phyloP scores from a whole-genome alignment of 2,797 vertebrate genomes.

The Tiaroga cobitis region DNA sequence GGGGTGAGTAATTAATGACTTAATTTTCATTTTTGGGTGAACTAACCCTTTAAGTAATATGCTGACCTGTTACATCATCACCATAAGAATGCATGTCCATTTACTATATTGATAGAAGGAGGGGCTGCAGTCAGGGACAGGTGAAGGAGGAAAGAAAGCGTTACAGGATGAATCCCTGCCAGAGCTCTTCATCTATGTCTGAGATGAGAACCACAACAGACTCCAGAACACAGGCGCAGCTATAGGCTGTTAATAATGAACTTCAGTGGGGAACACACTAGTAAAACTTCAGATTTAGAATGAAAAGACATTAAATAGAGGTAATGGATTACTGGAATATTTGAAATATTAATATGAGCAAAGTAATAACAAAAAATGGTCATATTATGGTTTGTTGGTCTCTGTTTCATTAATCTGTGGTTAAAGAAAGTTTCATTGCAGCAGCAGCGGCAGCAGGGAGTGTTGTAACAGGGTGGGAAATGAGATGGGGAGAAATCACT shows the following conservation, averaged over 20 bases:
- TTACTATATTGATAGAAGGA: conserved; percentile 9
- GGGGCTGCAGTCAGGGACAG: conserved; percentile 7
- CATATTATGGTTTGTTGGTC: neutral
- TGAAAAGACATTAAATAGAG: neutral
- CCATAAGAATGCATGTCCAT: neutral
- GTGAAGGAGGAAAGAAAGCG: neutral
- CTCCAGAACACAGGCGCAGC: neutral
- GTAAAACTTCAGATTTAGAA: neutral
- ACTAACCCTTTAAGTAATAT: too few species aligned
- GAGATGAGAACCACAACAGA: neutral
- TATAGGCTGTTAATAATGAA: neutral
- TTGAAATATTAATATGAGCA: neutral
- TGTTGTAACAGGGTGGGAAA: neutral
- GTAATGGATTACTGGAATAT: neutral
- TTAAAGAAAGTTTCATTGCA: neutral
- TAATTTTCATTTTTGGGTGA: too few species aligned
- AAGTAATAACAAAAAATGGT: neutral
- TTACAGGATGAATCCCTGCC: neutral
- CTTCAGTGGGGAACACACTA: neutral
- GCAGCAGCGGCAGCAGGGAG: neutral
- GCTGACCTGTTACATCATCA: neutral
- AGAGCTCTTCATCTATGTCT: neutral
- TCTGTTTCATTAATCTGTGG: neutral
- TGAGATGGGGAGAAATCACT: neutral
- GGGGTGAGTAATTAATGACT: too few species aligned